phyloP scores from a whole-genome alignment of 1,140 invertebrate species.

The Leguminivora glycinivorella region DNA sequence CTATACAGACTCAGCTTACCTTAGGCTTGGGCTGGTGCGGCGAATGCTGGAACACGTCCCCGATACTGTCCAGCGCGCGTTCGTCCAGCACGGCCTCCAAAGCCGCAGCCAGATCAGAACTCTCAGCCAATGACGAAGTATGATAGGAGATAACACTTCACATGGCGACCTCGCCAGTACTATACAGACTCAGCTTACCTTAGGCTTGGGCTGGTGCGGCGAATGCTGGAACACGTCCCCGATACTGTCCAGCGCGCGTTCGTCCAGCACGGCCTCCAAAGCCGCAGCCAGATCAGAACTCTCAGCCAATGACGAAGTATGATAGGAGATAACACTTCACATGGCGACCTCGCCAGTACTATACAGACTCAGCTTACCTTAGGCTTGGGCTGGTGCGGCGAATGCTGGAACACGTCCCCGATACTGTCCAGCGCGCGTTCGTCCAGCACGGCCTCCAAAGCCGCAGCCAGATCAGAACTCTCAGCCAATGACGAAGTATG shows the following conservation, averaged over 20 bases:
- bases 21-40: conserved; percentile 41
- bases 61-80: conserved; percentile 70
- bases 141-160: too few relatives aligned
- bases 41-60: conserved; percentile 50
- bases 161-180: too few relatives aligned
- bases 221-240: conserved; percentile 50
- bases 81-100: conserved; percentile 83
- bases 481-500: conserved; percentile 89
- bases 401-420: conserved; percentile 50
- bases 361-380: too few relatives aligned
- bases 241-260: conserved; percentile 70
- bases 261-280: conserved; percentile 83
- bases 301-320: conserved; percentile 87
- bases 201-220: too few relatives aligned
- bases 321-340: too few relatives aligned
- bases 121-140: conserved; percentile 87
- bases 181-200: too few relatives aligned
- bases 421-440: conserved; percentile 76
- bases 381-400: too few relatives aligned
- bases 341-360: too few relatives aligned
- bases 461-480: conserved; percentile 90
- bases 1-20: conserved; percentile 38
- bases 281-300: conserved; percentile 91
- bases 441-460: conserved; percentile 83
- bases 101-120: conserved; percentile 90